Evolutionary conservation across 2,888 invertebrate genomes (phyloP), one percentile per base, ranked within the genome.

Genomic region (Tachystola acroxantha): DNA sequence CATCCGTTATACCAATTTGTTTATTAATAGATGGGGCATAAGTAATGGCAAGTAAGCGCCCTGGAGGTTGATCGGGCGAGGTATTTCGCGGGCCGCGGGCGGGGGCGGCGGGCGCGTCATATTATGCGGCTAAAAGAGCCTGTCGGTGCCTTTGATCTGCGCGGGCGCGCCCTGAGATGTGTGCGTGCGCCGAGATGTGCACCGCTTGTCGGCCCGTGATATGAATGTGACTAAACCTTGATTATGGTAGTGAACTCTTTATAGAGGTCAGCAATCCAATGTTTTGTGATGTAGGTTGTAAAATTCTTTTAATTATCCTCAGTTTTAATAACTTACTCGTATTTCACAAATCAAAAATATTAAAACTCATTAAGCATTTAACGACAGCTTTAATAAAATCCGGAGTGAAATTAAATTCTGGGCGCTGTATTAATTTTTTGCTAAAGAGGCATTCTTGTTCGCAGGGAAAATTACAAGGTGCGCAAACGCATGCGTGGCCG

Each of bases 61-160:
- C 75, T 65, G 67, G 69, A 74, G 76, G 73, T 73, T 59, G 62
- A 57, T 65, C 65, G 48, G 58, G 45, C 53, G 61, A 72, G 73
- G 75, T 68, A 75, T 76, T 76, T 77, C 65, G 78, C 77, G 69
- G 78, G 75, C 67, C 66, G 70, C 62, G 61, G 69, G 73, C 68
- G 62, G 69, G 57, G 74, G 74, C 67, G 68, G 75, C 73, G 76
- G 72, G 70, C 78, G 78, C 82, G 82, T 86, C 85, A 85, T 84
- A 86, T 87, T 86, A 86, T 81, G 82, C 82, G 76, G 85, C 84
- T 85, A 85, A 85, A 86, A 81, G 82, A 87, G 82, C 73, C 78
- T 85, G 84, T 84, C 85, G 85, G 86, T 81, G 76, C 85, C 86
- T 86, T 86, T 86, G 86, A 86, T 80, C 78, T 68, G 71, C 57